A percentile compares a stretch with the other conserved stretches of the same genome.
Evolutionary conservation across 2,888 invertebrate genomes (phyloP).

Genomic region (Salpingus planirostris): DNA sequence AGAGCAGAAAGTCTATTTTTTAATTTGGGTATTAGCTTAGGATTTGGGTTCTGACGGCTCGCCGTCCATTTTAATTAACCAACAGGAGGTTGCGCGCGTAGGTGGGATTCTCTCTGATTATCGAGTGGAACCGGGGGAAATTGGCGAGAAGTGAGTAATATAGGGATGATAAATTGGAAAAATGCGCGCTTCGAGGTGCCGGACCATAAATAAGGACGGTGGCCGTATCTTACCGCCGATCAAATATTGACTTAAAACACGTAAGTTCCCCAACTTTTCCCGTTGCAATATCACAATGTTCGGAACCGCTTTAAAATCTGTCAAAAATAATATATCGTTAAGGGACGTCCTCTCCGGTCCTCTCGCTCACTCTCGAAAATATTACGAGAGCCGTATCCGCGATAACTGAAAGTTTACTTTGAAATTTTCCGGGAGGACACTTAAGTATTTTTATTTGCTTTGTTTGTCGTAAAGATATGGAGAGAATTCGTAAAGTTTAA

Average conservation of each 20-base stretch:
- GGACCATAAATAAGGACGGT: no score
- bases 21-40: no score
- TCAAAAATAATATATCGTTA: conserved; percentile 15
- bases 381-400: conserved; percentile 8
- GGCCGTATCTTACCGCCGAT: conserved; percentile 8
- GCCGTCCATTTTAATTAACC: no score
- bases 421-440: conserved; percentile 12
- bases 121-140: no score
- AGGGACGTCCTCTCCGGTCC: conserved; percentile 5
- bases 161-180: conserved; percentile 2
- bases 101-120: no score
- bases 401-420: conserved; percentile 14
- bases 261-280: conserved; percentile 6
- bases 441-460: conserved; percentile 13
- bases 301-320: conserved; percentile 16
- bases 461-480: conserved; percentile 12
- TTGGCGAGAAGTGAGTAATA: no score
- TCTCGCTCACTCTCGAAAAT: no score
- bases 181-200: background rate
- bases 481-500: conserved; percentile 12
- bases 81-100: no score
- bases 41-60: no score
- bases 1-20: no score
- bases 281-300: conserved; percentile 11
- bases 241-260: conserved; percentile 14